Evolutionary conservation across 2,113 vertebrate genomes (phyloP), one percentile per base, ranked within the genome.

Genomic region (Anoura caudifer): DNA sequence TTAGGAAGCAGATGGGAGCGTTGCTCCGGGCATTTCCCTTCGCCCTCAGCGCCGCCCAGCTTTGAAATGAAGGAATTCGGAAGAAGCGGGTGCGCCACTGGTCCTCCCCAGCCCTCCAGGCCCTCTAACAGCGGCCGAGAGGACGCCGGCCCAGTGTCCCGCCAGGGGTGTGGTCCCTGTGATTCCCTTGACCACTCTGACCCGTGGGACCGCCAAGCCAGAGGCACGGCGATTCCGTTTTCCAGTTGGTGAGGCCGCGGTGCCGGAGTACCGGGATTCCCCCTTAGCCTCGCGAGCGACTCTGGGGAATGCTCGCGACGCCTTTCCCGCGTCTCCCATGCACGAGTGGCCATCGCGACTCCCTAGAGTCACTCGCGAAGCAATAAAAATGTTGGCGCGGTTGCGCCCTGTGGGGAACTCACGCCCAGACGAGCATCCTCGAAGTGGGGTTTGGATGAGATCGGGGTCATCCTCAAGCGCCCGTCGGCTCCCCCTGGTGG

Each of bases 401-500:
- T 47, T 28, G 31, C 20, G 38, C 47, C 54, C 47, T 7, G 67
- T 2, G n/a, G 3, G 81, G 85, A 82, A 19, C 3, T 56, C 38
- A 3, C 26, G 54, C 36, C 14, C 47, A 14, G 76, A 52, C 11
- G 16, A 15, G 15, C 28, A 52, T 41, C 52, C 84, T 36, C 26
- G 2, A 45, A 92, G 76, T 0, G 19, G 38, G 8, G 36, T 43
- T 70, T 13, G 22, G 50, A 63, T 4, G 14, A 1, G 26, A 31
- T 24, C 10, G 7, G 50, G 73, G 80, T 90, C 76, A 24, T 33
- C 65, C 19, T 89, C 84, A 17, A 14, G 47, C 77, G 41, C 17
- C 63, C 45, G 4, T 56, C 65, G 38, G 94, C 97, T 92, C 97
- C 90, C 87, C 80, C 73, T 94, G 76, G 67, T 28, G 95, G 93